phyloP scores from a whole-genome alignment of 2,797 vertebrate genomes.

The Amniataba percoides region DNA sequence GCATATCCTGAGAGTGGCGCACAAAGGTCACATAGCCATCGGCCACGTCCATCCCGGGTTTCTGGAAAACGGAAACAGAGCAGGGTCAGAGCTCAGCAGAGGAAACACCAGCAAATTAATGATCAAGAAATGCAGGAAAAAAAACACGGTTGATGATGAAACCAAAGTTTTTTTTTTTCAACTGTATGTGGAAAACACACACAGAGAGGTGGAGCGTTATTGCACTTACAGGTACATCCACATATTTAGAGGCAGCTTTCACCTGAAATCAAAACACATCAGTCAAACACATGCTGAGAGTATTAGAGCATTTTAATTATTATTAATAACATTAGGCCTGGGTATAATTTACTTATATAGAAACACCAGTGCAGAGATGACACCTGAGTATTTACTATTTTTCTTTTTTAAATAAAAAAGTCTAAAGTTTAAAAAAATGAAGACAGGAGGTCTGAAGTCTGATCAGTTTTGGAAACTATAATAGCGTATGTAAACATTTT shows the following conservation, averaged over 20 bases:
- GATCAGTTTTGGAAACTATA: neutral
- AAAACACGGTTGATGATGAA: slow-evolving; percentile 19
- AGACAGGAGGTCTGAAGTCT: neutral
- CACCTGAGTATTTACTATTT: neutral
- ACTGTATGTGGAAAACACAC: slow-evolving; percentile 1
- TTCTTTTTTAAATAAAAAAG: neutral
- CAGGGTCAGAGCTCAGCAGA: slow-evolving; percentile 30
- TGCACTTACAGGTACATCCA: slow-evolving; percentile 99
- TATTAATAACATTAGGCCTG: neutral
- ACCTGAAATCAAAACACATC: slow-evolving; percentile 89
- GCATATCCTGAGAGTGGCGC: slow-evolving; percentile 99
- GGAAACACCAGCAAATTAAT: slow-evolving; percentile 2
- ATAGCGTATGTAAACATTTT: neutral
- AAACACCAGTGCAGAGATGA: neutral
- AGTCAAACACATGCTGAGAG: slow-evolving; percentile 22
- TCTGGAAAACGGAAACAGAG: slow-evolving; percentile 84
- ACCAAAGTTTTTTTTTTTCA: slow-evolving; percentile 17
- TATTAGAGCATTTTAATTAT: neutral
- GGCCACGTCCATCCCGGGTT: slow-evolving; percentile 99
- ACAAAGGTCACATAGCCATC: slow-evolving; percentile 99
- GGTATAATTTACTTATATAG: too few species aligned
- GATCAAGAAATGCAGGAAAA: slow-evolving; percentile 2
- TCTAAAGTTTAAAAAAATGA: neutral
- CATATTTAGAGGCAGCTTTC: slow-evolving; percentile 99
- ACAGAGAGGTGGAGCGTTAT: slow-evolving; percentile 9